Percentiles rank a stretch among this genome's conserved stretches.
Evolutionary conservation across 2,113 vertebrate genomes (phyloP).

Genomic region (Cardinalis cardinalis): DNA sequence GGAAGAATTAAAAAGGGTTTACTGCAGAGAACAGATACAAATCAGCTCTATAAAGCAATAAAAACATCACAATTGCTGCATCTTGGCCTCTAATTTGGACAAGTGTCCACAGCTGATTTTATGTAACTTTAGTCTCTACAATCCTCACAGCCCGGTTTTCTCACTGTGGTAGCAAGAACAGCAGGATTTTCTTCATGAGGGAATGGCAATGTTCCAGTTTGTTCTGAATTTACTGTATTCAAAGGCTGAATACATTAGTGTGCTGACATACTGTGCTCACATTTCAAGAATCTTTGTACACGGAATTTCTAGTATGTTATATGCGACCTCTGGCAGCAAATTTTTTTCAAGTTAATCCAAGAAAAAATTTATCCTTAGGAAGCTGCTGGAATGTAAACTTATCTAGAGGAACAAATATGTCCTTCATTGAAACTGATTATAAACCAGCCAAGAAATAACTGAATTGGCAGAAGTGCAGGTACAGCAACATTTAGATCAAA

Average conservation of each 20-base stretch:
- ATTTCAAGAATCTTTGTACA: background rate
- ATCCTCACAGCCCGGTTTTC: accelerated
- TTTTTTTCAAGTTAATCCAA: background rate
- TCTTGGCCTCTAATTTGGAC: background rate
- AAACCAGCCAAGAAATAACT: background rate
- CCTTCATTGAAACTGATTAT: background rate
- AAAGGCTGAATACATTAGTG: background rate
- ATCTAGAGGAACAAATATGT: background rate
- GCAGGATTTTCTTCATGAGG: background rate
- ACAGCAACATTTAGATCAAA: background rate
- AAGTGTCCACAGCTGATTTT: background rate
- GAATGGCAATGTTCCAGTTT: background rate
- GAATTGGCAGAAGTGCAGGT: background rate
- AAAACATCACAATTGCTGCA: background rate
- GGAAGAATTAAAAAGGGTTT: background rate
- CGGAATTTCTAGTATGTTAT: background rate
- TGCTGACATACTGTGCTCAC: background rate
- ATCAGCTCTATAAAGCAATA: background rate
- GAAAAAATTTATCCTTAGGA: background rate
- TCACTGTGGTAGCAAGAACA: background rate
- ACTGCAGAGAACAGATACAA: background rate
- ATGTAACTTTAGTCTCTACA: background rate
- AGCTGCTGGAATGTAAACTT: background rate
- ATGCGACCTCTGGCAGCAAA: background rate
- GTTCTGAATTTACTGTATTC: background rate